These are phyloP conservation scores for Henricia sp. DNA, from an alignment of 53 echinoderm and acorn worm species.

Conservation along the genomic window DNA sequence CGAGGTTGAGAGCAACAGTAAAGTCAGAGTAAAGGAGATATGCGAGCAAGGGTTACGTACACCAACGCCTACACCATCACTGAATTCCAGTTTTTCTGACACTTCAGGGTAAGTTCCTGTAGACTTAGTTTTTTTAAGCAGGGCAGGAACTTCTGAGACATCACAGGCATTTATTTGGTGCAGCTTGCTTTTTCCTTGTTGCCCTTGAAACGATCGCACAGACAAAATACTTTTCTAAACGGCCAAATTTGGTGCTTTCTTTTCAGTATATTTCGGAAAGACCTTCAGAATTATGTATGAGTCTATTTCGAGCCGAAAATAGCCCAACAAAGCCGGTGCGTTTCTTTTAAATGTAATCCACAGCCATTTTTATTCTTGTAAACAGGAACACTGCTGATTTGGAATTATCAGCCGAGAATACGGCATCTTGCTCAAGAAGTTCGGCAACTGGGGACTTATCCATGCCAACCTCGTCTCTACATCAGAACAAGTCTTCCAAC, in stretches of 20 bases:
- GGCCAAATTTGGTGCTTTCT: too few species aligned
- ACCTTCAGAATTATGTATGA: too few species aligned
- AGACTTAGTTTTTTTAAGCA: not conserved
- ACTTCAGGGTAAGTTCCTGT: slow-evolving; percentile 1
- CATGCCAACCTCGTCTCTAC: not conserved
- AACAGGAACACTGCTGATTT: not conserved
- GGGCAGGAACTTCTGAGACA: not conserved
- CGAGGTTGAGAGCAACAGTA: slow-evolving; percentile 36
- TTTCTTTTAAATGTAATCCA: too few species aligned
- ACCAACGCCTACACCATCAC: not conserved
- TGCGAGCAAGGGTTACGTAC: not conserved
- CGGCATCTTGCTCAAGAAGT: slow-evolving; percentile 26
- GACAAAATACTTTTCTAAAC: too few species aligned
- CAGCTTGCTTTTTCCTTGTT: too few species aligned
- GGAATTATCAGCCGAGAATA: not conserved
- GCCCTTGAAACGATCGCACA: too few species aligned
- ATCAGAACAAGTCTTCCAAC: slow-evolving; percentile 14
- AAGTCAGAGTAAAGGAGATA: slow-evolving; percentile 13
- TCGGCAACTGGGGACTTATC: not conserved
- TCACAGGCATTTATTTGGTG: not conserved
- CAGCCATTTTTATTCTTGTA: not conserved
- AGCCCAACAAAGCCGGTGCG: too few species aligned
- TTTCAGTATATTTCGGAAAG: too few species aligned
- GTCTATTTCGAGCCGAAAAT: too few species aligned
- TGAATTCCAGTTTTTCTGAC: not conserved